Evolutionary conservation across 1,140 invertebrate genomes (phyloP).

Genomic region (Meloidogyne floridensis): DNA sequence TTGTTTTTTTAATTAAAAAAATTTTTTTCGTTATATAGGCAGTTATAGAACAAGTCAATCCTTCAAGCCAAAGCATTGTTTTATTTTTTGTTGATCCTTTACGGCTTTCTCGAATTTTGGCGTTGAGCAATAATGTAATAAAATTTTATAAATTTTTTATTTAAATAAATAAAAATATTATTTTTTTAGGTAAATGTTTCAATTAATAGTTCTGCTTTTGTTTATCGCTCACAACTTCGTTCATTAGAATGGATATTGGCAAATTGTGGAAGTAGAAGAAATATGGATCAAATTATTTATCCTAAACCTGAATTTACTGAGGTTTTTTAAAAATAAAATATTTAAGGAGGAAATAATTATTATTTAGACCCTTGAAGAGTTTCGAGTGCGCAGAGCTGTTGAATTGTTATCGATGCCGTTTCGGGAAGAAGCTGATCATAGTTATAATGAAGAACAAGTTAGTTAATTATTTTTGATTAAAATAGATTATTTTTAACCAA

Average conservation of each 20-base stretch:
- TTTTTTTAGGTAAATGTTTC: conserved; percentile 28
- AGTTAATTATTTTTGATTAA: background rate
- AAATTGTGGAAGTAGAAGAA: conserved; percentile 23
- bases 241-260: conserved; percentile 28
- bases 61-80: conserved; percentile 11
- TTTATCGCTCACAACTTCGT: conserved; percentile 34
- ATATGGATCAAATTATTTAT: conserved; percentile 31
- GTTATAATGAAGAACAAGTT: conserved; percentile 28
- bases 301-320: conserved; percentile 33
- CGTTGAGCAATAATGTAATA: background rate
- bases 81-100: conserved; percentile 34
- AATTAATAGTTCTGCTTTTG: conserved; percentile 37
- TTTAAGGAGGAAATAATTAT: background rate
- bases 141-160: background rate
- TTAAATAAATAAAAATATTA: conserved; percentile 13
- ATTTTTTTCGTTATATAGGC: background rate
- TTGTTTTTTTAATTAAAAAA: background rate
- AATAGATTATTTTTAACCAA: too few relatives aligned
- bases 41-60: conserved; percentile 29
- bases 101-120: conserved; percentile 20
- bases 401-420: conserved; percentile 24
- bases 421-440: conserved; percentile 14
- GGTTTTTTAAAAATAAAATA: background rate
- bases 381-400: background rate
- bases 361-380: conserved; percentile 38